Evolutionary conservation across 2,797 vertebrate species (phyloP), one percentile per base, ranked within the genome.

Genomic region (Pseudopleuronectes americanus): DNA sequence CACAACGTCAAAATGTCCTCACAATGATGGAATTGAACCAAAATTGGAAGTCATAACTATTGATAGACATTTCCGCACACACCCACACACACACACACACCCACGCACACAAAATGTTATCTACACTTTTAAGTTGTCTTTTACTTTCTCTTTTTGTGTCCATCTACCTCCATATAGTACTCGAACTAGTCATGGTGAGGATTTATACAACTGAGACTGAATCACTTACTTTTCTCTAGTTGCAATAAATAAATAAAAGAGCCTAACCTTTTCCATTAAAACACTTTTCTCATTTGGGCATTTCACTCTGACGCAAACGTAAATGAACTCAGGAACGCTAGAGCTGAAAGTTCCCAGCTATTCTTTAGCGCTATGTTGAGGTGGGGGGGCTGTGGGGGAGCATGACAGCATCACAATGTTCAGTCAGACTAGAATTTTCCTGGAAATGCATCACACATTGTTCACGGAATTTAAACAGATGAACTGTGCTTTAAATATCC

Each of bases 341-440:
- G 4, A 38, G 26, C 55, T 48, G 47, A 26, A 74, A 59, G 45
- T 66, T 66, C 53, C 28, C 33, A 60, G 13, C 70, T 73, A 73
- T 81, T 73, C 49, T 52, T 59, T 45, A 43, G 38, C 53, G 38
- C 54, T 28, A 57, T 36, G 48, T 63, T 58, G 47, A 66, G 51
- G 54, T 67, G 52, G 49, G 33, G 43, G 55, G 47, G 51, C 5
- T 28, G 62, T 24, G 45, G 21, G 38, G 64, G 38, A 41, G 41
- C 41, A 43, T 43, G 12, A 43, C 16, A 17, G 14, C 13, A 17
- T 43, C 16, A 43, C 41, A 43, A 17, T 13, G 41, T 41, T 41
- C 38, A 41, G 38, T 41, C 53, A 45, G 38, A 70, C 12, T 6
- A 24, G 5, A 1, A 16, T 48, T 26, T 76, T 22, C 23, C 41